Evolutionary conservation across 2,888 invertebrate genomes (phyloP), one percentile per base, ranked within the genome.

Genomic region (Perdita meconis): DNA sequence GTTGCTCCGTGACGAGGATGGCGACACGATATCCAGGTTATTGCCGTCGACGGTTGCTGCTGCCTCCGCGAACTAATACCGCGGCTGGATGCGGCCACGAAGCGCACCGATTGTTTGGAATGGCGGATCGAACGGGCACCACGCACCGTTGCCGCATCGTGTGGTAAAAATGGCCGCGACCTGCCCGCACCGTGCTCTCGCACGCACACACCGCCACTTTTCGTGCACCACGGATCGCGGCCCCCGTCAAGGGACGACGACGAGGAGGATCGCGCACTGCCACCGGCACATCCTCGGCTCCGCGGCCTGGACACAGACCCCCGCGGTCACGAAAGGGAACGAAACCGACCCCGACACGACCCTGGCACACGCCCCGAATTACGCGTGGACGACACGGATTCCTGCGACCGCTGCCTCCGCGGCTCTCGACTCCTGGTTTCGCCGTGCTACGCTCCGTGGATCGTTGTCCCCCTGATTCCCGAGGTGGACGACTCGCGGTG

Each of bases 141-240:
- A 94, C 94, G 94, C 95, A 95, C 94, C 94, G 94, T 94, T 94
- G 95, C 94, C 95, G 95, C 95, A 95, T 95, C 95, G 95, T 94
- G 94, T 94, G 94, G 94, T 94, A 95, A 95, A 91, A 95, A 95
- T 95, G 95, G 95, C 95, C 94, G 95, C 94, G 85, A 85, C 74
- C 85, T 81, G 78, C 69, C 83, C 71, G 68, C 83, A 76, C 70
- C 77, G 81, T 80, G 72, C 70, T 72, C 51, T 59, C 68, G 34
- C 50, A 57, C 80, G 69, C 65, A 70, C 67, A 67, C 65, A 70
- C 67, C 63, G 73, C 65, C 50, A 67, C 63, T 63, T 38, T 63
- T 60, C 26, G 36, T 55, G 59, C 50, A 70, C n/a, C n/a, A n/a
- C n/a, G n/a, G n/a, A n/a, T n/a, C n/a, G n/a, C n/a, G n/a, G n/a